Base-by-base conservation (phyloP, 1,140 invertebrate species). In the Lasioglossum albipes region DNA sequence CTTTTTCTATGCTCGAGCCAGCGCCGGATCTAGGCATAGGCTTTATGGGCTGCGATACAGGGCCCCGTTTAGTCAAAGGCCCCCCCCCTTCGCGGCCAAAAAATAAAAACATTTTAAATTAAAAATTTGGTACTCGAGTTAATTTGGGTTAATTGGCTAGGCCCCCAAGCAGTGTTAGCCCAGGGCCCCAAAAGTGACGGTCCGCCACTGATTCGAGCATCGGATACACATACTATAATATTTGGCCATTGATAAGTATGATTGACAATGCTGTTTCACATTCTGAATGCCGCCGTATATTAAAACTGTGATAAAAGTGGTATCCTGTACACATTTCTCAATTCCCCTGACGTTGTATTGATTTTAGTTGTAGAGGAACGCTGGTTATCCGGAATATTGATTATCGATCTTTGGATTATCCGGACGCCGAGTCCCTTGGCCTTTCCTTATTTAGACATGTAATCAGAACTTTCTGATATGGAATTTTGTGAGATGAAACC, bases 301-400 rank as follows among this genome's bases (percentile, higher is more conserved):
- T 62, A 70, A 77, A 77, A 77, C 12, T 49, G 27, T n/a, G 75
- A 77, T 77, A 77, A 77, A 62, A 62, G 13, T n/a, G 1, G 52
- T 16, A 20, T 54, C 52, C n/a, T 16, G 27, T 9, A 61, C 2
- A 10, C 2, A 10, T 27, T 12, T 41, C 20, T 36, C 16, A 22
- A 57, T 18, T 59, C 45, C 36, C n/a, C 2, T 3, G 3, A 13
- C 2, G 2, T 12, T 31, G 0, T 77, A 77, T 70, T 62, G 75
- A 70, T 77, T 61, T 77, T 77, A 1, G 12, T 0, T 10, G 9
- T 1, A 3, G 16, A 20, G 31, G 18, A 72, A 41, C 16, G 41
- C 10, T 45, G 18, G 65, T 20, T 67, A 67, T 22, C 65, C 42
- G 65, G 7, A 70, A 6, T 16, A 62, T 49, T 7, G 41, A n/a